Conservation (phyloP, 2,797 vertebrate species). For the Manis pentadactyla region DNA sequence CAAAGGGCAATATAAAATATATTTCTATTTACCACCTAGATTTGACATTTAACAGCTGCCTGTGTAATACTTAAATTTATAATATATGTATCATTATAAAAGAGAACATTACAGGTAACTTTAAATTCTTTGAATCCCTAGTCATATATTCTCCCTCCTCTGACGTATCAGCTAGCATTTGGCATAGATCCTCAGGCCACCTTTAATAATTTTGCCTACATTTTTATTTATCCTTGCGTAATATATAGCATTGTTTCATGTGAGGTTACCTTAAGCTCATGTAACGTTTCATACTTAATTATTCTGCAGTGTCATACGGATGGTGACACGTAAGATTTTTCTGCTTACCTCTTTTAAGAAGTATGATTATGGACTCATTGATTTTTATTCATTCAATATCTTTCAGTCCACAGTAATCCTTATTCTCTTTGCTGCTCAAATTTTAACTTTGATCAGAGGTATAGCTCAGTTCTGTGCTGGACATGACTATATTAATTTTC, state of each 20-base stretch:
- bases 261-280: neutral
- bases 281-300: neutral
- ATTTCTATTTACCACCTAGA: too few relatives aligned
- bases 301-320: neutral
- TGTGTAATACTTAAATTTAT: too few relatives aligned
- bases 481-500: neutral
- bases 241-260: neutral
- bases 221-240: neutral
- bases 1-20: too few relatives aligned
- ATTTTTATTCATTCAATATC: neutral
- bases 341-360: neutral
- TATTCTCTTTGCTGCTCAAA: neutral
- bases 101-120: too few relatives aligned
- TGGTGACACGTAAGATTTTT: neutral
- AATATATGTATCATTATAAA: too few relatives aligned
- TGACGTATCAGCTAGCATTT: neutral
- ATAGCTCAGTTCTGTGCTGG: neutral
- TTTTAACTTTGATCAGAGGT: neutral
- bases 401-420: neutral
- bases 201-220: neutral
- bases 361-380: neutral
- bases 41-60: too few relatives aligned
- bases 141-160: neutral
- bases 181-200: neutral
- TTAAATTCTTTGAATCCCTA: neutral